Base-by-base conservation (phyloP, 2,888 invertebrate species). In the Meteorus cinctellus region DNA sequence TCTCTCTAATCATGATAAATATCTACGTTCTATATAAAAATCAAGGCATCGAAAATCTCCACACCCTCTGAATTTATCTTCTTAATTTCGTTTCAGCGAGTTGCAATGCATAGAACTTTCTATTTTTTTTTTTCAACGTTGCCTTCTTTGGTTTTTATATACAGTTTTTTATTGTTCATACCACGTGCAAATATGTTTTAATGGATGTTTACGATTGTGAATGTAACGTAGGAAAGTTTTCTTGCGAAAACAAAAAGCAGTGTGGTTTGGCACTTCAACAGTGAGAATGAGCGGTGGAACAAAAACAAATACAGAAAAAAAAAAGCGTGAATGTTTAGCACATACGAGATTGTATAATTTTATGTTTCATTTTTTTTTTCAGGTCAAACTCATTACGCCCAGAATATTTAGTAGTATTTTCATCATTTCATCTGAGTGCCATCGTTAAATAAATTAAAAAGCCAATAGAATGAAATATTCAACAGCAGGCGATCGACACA, bases 111-210 rank as follows among this genome's bases (percentile, higher is more conserved):
- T 24, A 70, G 59, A 72, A 66, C 45, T 76, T 72, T 72, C 70
- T 29, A 27, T 48, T 71, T 36, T 71, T 60, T 63, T 48, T 65
- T 65, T 71, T 71, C 29, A 19, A 71, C 29, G 45, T 55, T 24
- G 67, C 75, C 60, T 45, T 84, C 82, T 84, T 83, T 82, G 84
- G 82, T 77, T 82, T 79, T 79, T 80, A n/a, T n/a, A 5, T n/a
- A 48, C 16, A 4, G 1, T 48, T 48, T 48, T 48, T n/a, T n/a
- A 45, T n/a, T 48, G n/a, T 79, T 71, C 68, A 77, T 78, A 79
- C 79, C 77, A 82, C 81, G 48, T 85, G 84, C 84, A 83, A 63
- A n/a, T 63, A 34, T 63, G 0, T 34, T 31, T 63, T 63, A 31
- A 63, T 6, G n/a, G 16, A 16, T 31, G 34, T 63, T 34, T 14